Base-by-base conservation (phyloP, 1,140 invertebrate genomes). In the Bombus waltoni region DNA sequence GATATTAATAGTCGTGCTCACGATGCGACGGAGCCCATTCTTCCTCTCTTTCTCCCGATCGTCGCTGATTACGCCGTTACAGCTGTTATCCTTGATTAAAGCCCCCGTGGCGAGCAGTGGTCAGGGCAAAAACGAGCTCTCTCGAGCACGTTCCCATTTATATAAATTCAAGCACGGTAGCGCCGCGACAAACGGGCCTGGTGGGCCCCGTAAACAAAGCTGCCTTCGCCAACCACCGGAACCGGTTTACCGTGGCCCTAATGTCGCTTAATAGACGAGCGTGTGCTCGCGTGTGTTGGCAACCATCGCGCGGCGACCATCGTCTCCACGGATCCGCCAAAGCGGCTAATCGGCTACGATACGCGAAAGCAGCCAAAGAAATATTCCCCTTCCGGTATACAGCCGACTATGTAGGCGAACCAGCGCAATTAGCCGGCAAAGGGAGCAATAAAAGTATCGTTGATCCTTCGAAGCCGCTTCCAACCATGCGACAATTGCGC, bases 81-180 rank as follows among this genome's bases (percentile, higher is more conserved):
- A 94, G 92, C 92, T 94, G 93, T 93, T 94, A 94, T 93, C 90
- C 92, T 94, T 94, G 92, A 94, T 94, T 93, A 93, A 94, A 93
- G 91, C 88, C 87, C 87, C 87, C 83, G 84, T 87, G 88, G 89
- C 80, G 65, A 47, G 65, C n/a, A 84, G 77, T 66, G 59, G 28
- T n/a, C 74, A 70, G 47, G 65, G 71, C 59, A 28, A 66, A 81
- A 81, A 85, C 59, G 71, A 35, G 59, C 62, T 65, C 35, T n/a
- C 65, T 44, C 35, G 28, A 25, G 35, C 88, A 87, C 90, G 88
- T 90, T 86, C 71, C 88, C 83, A 91, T 90, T 87, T 85, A 90
- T 91, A 89, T 88, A 87, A 91, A 91, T 89, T 89, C 89, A 90
- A 89, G 68, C 75, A 87, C 92, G 81, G 90, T 90, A 93, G 92